Evolutionary conservation across 2,113 vertebrate genomes (phyloP), one percentile per base, ranked within the genome.

Genomic region (Toxotes jaculatrix): DNA sequence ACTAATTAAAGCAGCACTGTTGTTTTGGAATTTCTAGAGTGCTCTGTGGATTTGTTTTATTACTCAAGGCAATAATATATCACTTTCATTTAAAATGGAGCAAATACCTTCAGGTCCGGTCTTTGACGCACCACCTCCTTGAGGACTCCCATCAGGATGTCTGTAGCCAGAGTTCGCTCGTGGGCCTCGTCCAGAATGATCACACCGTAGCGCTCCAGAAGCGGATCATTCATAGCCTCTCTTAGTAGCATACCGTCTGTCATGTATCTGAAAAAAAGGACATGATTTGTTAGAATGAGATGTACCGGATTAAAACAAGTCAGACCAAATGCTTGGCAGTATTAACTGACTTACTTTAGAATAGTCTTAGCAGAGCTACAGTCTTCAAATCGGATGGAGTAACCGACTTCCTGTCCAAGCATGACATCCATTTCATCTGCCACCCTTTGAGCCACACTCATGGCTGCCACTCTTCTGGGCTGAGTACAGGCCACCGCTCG

Each of bases 161-260:
- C 98, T 11, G 98, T 99, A 83, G 98, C 98, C 87, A 99, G 94
- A 42, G 98, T 99, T 88, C 98, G 95, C 93, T 99, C 98, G 75
- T 99, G 98, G 80, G 98, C 98, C 88, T 99, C 98, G 38, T 99
- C 98, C 92, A 99, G 96, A 92, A 99, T 99, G 87, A 99, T 98
- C 36, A 99, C 98, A 60, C 98, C 98, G 0, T 99, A 99, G 59
- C 98, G 96, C 79, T 99, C 98, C 88, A 99, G 93, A 73, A 99
- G 94, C 4, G 98, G 98, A 89, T 99, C 98, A n/a, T 99, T 99
- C 98, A 99, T 99, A 1, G 98, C 98, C 88, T 99, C 98, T 77
- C 98, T 96, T 72, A 99, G 96, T 83, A 99, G 91, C 98, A 99
- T 99, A 88, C 98, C 98, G 42, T 99, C 98, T 87, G 98, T 99